Evolutionary conservation across 1,140 invertebrate species (phyloP).

Genomic region (Apis dorsata): DNA sequence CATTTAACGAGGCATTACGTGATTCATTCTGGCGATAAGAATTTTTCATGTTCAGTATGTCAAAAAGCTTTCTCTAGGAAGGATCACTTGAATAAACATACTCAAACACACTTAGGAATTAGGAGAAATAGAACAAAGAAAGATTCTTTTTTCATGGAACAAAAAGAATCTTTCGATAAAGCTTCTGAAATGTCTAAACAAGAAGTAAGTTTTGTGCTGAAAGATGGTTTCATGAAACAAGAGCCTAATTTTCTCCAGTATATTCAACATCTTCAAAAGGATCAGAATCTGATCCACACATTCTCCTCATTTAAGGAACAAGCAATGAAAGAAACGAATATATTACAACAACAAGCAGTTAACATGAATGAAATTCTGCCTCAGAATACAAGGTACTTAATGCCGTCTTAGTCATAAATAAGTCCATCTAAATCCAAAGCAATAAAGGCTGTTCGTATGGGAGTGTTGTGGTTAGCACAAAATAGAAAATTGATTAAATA

Average conservation of each 20-base stretch:
- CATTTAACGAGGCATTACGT: slow-evolving; percentile 80
- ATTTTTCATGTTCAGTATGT: slow-evolving; percentile 87
- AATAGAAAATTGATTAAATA: slow-evolving; percentile 47
- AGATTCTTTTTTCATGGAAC: slow-evolving; percentile 65
- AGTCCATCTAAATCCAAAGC: slow-evolving; percentile 49
- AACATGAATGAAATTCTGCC: slow-evolving; percentile 79
- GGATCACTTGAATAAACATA: slow-evolving; percentile 88
- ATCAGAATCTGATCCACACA: slow-evolving; percentile 73
- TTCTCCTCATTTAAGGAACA: slow-evolving; percentile 77
- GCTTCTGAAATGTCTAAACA: slow-evolving; percentile 68
- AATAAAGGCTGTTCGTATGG: slow-evolving; percentile 53
- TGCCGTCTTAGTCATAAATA: slow-evolving; percentile 74
- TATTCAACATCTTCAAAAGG: slow-evolving; percentile 76
- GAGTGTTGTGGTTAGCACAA: slow-evolving; percentile 29
- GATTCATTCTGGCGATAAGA: slow-evolving; percentile 82
- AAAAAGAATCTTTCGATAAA: slow-evolving; percentile 69
- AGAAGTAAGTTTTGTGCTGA: slow-evolving; percentile 71
- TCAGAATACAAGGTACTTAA: slow-evolving; percentile 78
- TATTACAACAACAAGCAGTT: slow-evolving; percentile 73
- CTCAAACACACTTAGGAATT: slow-evolving; percentile 77
- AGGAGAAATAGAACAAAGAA: slow-evolving; percentile 74
- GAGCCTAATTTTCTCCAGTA: slow-evolving; percentile 74
- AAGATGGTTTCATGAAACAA: slow-evolving; percentile 73
- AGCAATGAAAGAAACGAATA: slow-evolving; percentile 69
- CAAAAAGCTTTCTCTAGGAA: slow-evolving; percentile 88